Conservation (phyloP, 2,888 invertebrate genomes). For the Tipula unca region DNA sequence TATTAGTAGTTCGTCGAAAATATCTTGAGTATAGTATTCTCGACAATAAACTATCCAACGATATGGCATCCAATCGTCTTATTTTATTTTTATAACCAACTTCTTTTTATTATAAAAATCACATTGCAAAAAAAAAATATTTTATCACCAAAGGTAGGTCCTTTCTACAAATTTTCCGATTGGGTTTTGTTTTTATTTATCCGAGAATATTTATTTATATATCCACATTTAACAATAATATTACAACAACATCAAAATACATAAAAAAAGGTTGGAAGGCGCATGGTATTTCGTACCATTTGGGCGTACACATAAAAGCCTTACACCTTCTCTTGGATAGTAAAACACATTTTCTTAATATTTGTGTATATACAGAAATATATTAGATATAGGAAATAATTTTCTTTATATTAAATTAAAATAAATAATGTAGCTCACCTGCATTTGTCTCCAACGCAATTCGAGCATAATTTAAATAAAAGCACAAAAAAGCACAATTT, state of each 20-base stretch:
- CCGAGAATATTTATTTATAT: neutral
- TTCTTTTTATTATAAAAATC: neutral
- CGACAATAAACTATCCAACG: no score
- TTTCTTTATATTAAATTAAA: neutral
- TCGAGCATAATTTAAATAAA: constrained; percentile 8
- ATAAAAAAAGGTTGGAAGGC: neutral
- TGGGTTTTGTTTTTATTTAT: neutral
- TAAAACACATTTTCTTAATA: neutral
- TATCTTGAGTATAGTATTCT: no score
- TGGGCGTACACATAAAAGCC: neutral
- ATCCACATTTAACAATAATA: neutral
- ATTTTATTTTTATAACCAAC: neutral
- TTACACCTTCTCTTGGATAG: neutral
- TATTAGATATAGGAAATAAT: neutral
- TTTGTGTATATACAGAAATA: neutral
- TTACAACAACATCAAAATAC: neutral
- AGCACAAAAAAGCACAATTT: neutral
- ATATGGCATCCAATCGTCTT: neutral
- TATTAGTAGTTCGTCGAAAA: no score
- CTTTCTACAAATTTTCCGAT: neutral
- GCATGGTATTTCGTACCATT: neutral
- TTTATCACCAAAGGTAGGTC: neutral
- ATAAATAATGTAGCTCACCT: neutral
- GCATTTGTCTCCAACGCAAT: neutral
- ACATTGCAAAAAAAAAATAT: neutral